These are phyloP conservation scores for Drosophila conformis DNA, from an alignment of 2,888 invertebrate genomes.

Conservation along the genomic window DNA sequence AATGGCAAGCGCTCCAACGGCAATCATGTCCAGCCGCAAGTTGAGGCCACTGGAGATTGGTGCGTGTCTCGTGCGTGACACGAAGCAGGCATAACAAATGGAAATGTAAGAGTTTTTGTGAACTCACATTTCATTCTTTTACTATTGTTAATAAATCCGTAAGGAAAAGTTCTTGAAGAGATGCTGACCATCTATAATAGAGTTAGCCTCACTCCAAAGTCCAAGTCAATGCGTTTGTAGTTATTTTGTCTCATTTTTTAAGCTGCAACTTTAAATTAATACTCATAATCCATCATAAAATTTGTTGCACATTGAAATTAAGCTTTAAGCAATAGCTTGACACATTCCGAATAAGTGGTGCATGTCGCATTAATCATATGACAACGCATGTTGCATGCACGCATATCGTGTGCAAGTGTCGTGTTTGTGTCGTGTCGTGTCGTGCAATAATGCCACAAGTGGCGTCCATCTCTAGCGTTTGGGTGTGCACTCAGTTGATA, in stretches of 20 bases:
- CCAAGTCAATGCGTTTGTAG: not conserved
- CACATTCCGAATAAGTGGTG: constrained; percentile 1
- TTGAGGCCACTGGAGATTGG: not conserved
- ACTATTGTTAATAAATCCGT: not conserved
- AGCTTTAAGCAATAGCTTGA: not conserved
- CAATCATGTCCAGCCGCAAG: constrained; percentile 33
- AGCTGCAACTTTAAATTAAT: not conserved
- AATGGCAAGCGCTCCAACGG: constrained; percentile 13
- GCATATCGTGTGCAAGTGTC: constrained; percentile 3
- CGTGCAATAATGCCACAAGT: not conserved
- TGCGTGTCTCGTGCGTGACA: constrained; percentile 5
- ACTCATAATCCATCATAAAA: not conserved
- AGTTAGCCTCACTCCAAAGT: not conserved
- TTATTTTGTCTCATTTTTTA: not conserved
- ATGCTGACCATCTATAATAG: not conserved
- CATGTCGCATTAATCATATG: constrained; percentile 27
- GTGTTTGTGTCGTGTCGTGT: constrained; percentile 20
- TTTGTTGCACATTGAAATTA: not conserved
- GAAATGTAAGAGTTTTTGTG: not conserved
- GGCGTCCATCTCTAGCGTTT: constrained; percentile 34
- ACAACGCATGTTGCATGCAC: constrained; percentile 11
- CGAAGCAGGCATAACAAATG: not conserved
- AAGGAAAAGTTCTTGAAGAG: not conserved
- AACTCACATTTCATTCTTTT: not conserved
- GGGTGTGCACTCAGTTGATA: constrained; percentile 23